A percentile compares a stretch with the other conserved stretches of the same genome.
phyloP scores from a whole-genome alignment of 2,888 invertebrate species.

The Polyploca ridens region DNA sequence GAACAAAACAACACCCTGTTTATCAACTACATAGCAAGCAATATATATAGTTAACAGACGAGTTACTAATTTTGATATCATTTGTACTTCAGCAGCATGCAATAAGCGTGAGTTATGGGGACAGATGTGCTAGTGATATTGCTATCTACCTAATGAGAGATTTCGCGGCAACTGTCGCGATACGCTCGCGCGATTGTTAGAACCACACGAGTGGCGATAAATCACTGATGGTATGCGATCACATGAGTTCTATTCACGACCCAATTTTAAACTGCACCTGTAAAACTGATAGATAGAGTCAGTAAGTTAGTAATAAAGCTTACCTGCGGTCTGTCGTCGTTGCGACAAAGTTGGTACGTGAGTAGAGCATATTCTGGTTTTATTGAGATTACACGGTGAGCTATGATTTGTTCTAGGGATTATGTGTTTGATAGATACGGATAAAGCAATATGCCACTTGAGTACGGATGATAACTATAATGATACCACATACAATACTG shows the following conservation, averaged over 20 bases:
- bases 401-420: conserved; percentile 9
- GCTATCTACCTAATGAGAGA: conserved; percentile 71
- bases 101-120: conserved; percentile 27
- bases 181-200: conserved; percentile 36
- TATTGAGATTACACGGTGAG: background rate
- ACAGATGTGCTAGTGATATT: conserved; percentile 68
- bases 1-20: no score
- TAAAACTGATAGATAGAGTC: background rate
- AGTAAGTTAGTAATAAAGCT: background rate
- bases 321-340: background rate
- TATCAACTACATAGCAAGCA: no score
- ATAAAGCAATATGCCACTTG: conserved; percentile 3
- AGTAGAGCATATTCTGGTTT: background rate
- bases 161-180: conserved; percentile 50
- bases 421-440: background rate
- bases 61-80: background rate
- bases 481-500: background rate
- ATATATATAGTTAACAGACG: background rate
- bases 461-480: background rate
- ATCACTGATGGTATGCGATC: conserved; percentile 28
- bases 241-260: conserved; percentile 18
- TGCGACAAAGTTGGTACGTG: background rate
- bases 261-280: background rate
- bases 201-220: conserved; percentile 41
- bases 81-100: background rate